Evolutionary conservation across 2,888 invertebrate species (phyloP), one percentile per base, ranked within the genome.

Genomic region (Xestia sexstrigata): DNA sequence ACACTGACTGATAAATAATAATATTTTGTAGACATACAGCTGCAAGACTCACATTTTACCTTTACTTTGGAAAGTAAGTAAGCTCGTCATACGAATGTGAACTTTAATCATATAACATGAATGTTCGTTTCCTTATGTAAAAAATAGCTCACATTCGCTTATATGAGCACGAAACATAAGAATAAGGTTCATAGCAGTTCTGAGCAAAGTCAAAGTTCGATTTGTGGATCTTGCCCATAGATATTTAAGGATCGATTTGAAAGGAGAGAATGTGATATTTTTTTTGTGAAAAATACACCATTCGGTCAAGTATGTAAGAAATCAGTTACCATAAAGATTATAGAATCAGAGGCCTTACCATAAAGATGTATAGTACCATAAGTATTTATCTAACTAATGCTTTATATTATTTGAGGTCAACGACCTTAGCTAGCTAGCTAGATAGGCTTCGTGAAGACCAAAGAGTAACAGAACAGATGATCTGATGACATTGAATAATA

Each of bases 321-420:
- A 30, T 30, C 1, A 17, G 35, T 62, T 62, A 62, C 62, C 62
- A 20, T 62, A 49, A 49, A 74, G 20, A 26, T 74, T 73, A 13
- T 74, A 42, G 26, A 58, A 5, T 39, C 26, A 42, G 49, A 73
- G 49, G 74, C 72, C 49, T 52, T 74, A 49, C 2, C 49, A 30
- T 30, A 20, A 9, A 30, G 1, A 62, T 74, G 26, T 73, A 49
- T 2, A 42, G 17, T 17, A 26, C 26, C 17, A 15, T 15, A 58
- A 11, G 58, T 26, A 26, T 58, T 23, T 49, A 74, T 74, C 26
- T 74, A 39, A 26, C 35, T n/a, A 35, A 35, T 23, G 26, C 26
- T 30, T 26, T 72, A 20, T 72, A 39, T 26, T 39, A 20, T 47
- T 35, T 55, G 9, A 45, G 5, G 13, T 70, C 30, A 20, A 0